These are phyloP conservation scores for Desoria tigrina DNA, from an alignment of 2,888 invertebrate genomes.

Conservation along the genomic window DNA sequence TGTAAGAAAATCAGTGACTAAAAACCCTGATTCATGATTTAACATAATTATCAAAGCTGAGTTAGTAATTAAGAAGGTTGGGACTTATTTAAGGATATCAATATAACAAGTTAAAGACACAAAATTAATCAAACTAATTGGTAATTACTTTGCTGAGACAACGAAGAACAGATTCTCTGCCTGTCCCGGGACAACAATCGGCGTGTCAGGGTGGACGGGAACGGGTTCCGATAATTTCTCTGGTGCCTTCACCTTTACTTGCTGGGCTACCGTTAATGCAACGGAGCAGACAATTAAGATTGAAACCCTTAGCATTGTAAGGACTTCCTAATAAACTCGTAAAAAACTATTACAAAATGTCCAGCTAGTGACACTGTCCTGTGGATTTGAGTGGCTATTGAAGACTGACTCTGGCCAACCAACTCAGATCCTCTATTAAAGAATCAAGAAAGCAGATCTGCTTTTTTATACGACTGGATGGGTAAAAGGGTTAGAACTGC, in stretches of 20 bases:
- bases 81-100: not conserved
- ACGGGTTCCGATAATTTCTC: constrained; percentile 20
- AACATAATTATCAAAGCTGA: too few relatives aligned
- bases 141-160: constrained; percentile 41
- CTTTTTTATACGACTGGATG: too few relatives aligned
- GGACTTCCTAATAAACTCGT: not conserved
- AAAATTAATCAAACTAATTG: not conserved
- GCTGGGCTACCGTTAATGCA: not conserved
- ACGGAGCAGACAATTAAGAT: not conserved
- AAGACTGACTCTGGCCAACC: not conserved
- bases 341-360: not conserved
- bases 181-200: constrained; percentile 3
- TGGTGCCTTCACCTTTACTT: not conserved
- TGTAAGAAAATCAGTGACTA: too few relatives aligned
- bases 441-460: too few relatives aligned
- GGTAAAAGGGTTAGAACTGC: too few relatives aligned
- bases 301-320: not conserved
- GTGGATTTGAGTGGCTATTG: constrained; percentile 6
- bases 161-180: constrained; percentile 40
- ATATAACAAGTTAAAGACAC: too few relatives aligned
- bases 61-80: too few relatives aligned
- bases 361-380: not conserved
- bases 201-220: constrained; percentile 13
- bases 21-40: too few relatives aligned
- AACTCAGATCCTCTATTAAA: too few relatives aligned